Conservation (phyloP, 2,888 invertebrate species). For the Drosophila bunnanda region DNA sequence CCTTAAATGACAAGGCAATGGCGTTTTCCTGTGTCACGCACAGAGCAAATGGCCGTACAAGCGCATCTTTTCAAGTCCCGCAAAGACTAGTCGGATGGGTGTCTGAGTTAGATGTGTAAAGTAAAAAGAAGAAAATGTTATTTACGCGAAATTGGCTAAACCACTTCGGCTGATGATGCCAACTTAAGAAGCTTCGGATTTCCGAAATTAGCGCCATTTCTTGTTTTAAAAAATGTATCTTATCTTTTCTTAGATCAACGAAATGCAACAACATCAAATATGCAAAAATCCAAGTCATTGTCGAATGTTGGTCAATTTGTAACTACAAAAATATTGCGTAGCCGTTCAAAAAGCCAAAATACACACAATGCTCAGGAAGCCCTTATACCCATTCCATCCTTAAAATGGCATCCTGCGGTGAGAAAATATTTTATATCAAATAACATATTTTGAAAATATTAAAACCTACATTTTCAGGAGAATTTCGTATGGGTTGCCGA, state of each 20-base stretch:
- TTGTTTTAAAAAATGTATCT: no score
- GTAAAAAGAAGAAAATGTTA: no score
- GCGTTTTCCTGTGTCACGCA: no score
- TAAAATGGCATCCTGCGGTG: conserved; percentile 94
- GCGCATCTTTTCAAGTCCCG: no score
- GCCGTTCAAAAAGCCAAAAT: conserved; percentile 92
- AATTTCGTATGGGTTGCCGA: conserved; percentile 92
- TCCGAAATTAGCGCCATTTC: neutral
- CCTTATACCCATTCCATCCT: conserved; percentile 49
- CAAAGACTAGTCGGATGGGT: no score
- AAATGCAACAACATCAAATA: conserved; percentile 84
- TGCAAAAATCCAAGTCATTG: conserved; percentile 96
- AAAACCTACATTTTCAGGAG: conserved; percentile 86
- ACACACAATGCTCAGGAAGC: conserved; percentile 84
- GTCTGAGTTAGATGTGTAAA: no score
- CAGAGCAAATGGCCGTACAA: no score
- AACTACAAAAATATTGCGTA: conserved; percentile 93
- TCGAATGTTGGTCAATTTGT: conserved; percentile 94
- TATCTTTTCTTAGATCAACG: conserved; percentile 40
- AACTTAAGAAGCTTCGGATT: no score
- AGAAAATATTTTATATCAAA: conserved; percentile 74
- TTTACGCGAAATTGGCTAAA: no score
- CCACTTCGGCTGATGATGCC: no score
- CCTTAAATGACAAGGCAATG: no score
- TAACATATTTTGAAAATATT: neutral